phyloP scores from a whole-genome alignment of 2,113 vertebrate species.

The Pan troglodytes region NHGRI_mPanTro3-v2.1_pri NC_072410.2:71462501-71463000 shows the following conservation, averaged over 20 bases:
- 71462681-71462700: neutral
- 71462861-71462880: neutral
- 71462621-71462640: neutral
- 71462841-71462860: neutral
- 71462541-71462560: neutral
- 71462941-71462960: neutral
- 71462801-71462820: neutral
- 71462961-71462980: neutral
- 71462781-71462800: neutral
- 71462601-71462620: neutral
- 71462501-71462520: neutral
- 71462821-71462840: neutral
- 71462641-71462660: neutral
- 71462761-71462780: neutral
- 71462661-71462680: neutral
- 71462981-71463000: neutral
- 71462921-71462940: neutral
- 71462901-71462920: neutral
- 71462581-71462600: neutral
- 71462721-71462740: neutral
- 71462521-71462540: neutral
- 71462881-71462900: neutral
- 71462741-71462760: neutral
- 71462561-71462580: neutral
- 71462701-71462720: neutral